A percentile compares a stretch with the other conserved stretches of the same genome.
Conservation (phyloP, 2,888 invertebrate species). For the Drosophila mercatorum region DNA sequence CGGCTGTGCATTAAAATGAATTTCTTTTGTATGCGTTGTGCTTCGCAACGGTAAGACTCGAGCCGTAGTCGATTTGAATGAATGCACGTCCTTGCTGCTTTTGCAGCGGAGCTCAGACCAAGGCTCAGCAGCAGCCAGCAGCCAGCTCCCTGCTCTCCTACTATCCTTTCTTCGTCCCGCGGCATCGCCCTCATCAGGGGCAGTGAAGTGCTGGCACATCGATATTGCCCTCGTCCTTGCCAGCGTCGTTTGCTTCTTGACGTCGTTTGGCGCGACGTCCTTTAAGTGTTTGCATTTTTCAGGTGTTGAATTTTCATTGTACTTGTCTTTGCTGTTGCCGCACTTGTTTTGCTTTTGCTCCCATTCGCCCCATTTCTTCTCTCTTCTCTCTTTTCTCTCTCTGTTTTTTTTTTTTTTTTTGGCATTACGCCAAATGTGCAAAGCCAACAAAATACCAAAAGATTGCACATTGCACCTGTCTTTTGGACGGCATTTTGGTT, state of each 20-base stretch:
- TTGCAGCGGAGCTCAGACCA: slow-evolving; percentile 40
- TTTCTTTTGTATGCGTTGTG: slow-evolving; percentile 68
- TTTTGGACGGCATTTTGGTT: slow-evolving; percentile 65
- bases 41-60: slow-evolving; percentile 36
- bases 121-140: slow-evolving; percentile 21
- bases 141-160: background rate
- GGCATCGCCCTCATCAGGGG: slow-evolving; percentile 35
- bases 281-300: slow-evolving; percentile 78
- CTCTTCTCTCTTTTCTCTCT: background rate
- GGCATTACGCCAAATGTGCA: slow-evolving; percentile 82
- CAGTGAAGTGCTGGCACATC: slow-evolving; percentile 50
- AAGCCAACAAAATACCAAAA: slow-evolving; percentile 81
- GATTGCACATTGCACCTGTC: slow-evolving; percentile 79
- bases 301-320: slow-evolving; percentile 80
- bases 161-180: background rate
- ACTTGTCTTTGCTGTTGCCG: slow-evolving; percentile 71
- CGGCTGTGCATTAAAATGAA: slow-evolving; percentile 73
- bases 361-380: slow-evolving; percentile 1
- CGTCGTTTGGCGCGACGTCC: slow-evolving; percentile 50
- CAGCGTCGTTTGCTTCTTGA: slow-evolving; percentile 41
- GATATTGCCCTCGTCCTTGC: slow-evolving; percentile 47
- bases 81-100: slow-evolving; percentile 70
- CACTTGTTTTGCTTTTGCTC: slow-evolving; percentile 60
- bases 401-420: slow-evolving; percentile 53
- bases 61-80: slow-evolving; percentile 73